phyloP scores from a whole-genome alignment of 2,888 invertebrate species.

The Heteromurus nitidus region DNA sequence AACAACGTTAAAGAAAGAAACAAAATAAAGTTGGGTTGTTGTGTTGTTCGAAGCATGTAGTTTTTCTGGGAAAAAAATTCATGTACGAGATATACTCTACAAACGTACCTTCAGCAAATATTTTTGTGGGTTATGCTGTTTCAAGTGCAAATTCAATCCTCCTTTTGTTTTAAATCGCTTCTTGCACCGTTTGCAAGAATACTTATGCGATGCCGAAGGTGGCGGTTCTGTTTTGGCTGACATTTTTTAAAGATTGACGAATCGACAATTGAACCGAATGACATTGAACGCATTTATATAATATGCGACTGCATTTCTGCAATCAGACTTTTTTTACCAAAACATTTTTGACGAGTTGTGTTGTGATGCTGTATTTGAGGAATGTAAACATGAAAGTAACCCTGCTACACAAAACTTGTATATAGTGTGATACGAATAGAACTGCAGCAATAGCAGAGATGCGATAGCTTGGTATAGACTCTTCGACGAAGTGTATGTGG shows the following conservation, averaged over 20 bases:
- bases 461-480: too few relatives aligned
- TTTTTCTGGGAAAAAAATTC: neutral
- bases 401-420: too few relatives aligned
- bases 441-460: too few relatives aligned
- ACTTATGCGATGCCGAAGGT: conserved; percentile 25
- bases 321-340: neutral
- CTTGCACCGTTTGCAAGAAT: conserved; percentile 66
- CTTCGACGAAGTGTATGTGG: too few relatives aligned
- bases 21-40: too few relatives aligned
- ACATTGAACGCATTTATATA: neutral
- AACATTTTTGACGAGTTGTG: neutral
- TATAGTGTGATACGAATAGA: too few relatives aligned
- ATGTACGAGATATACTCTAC: too few relatives aligned
- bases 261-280: neutral
- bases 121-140: conserved; percentile 66
- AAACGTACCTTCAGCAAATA: conserved; percentile 64
- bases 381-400: too few relatives aligned
- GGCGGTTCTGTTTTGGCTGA: neutral
- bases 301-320: neutral
- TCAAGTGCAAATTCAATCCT: conserved; percentile 71
- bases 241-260: too few relatives aligned
- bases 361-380: neutral
- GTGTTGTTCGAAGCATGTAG: neutral
- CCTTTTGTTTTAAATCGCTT: conserved; percentile 72
- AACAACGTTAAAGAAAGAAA: neutral